Base-by-base conservation (phyloP, 2,113 vertebrate genomes). In the Maccullochella peelii region DNA sequence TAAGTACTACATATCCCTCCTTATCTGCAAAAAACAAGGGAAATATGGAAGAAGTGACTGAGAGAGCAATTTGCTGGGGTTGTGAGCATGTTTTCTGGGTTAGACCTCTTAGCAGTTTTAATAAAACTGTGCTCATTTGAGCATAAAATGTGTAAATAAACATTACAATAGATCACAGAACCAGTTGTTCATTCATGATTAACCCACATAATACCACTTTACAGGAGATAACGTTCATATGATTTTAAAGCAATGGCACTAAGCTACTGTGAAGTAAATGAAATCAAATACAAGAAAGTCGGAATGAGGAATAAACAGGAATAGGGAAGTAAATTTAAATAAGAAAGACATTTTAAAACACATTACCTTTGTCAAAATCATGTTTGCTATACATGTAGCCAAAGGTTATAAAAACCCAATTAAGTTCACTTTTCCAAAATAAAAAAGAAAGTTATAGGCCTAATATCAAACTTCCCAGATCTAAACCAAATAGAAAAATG, bases 121-220 rank as follows among this genome's bases (percentile, higher is more conserved):
- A 20, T 62, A 63, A 54, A 62, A 50, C 5, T 1, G 1, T 5
- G 8, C 21, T 58, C 38, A 47, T n/a, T 58, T 54, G 30, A 40
- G 50, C 50, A 81, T 36, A n/a, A 47, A 50, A 68, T n/a, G 7
- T 18, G 49, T 33, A 63, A 63, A 75, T 30, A 58, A 83, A 79
- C 23, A 1, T 57, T 12, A 33, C 23, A 49, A 27, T 54, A 4
- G 6, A 77, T 3, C 59, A 50, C 11, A 76, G 42, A 66, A 75
- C 50, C 12, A 59, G 38, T 42, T 21, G 25, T 8, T 27, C 33
- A 47, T 58, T 36, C 5, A 49, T 20, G 40, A 20, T 49, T 25
- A 30, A 47, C 15, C 6, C 21, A 50, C 11, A 3, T 16, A 44
- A 20, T 23, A 63, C 6, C 18, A 63, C 10, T 75, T 33, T 27